Evolutionary conservation across 2,888 invertebrate species (phyloP).

Genomic region (Coremacera marginata): DNA sequence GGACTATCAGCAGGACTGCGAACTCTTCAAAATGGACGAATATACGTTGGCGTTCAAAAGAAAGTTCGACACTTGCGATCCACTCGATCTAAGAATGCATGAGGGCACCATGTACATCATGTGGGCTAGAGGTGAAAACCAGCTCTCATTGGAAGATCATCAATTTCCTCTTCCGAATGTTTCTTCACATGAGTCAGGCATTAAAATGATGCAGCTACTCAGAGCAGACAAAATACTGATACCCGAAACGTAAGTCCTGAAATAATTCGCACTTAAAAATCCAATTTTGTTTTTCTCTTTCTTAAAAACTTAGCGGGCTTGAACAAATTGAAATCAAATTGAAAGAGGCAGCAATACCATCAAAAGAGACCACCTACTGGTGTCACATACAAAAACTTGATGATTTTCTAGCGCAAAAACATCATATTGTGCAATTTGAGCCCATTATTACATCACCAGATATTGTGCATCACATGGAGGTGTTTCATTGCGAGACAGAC

Average conservation of each 20-base stretch:
- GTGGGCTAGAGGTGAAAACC: constrained; percentile 85
- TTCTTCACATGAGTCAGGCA: constrained; percentile 74
- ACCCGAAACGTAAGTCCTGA: constrained; percentile 65
- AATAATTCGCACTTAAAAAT: not conserved
- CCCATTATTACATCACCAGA: constrained; percentile 88
- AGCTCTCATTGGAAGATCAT: constrained; percentile 70
- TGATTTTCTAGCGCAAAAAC: constrained; percentile 76
- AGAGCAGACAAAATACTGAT: constrained; percentile 68
- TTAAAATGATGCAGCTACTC: constrained; percentile 81
- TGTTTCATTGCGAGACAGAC: constrained; percentile 91
- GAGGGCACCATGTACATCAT: constrained; percentile 89
- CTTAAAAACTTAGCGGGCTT: constrained; percentile 63
- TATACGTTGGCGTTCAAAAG: constrained; percentile 82
- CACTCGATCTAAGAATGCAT: constrained; percentile 71
- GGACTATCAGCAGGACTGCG: constrained; percentile 83
- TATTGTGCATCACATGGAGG: constrained; percentile 98
- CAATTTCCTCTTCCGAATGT: constrained; percentile 66
- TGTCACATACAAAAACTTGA: constrained; percentile 89
- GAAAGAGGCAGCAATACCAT: constrained; percentile 80
- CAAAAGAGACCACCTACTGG: constrained; percentile 96
- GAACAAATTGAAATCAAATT: constrained; percentile 75
- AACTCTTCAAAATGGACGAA: constrained; percentile 71
- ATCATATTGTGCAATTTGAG: constrained; percentile 90
- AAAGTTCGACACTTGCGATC: constrained; percentile 88
- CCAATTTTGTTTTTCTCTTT: not conserved